Percentiles rank a stretch among this genome's conserved stretches.
phyloP scores from a whole-genome alignment of 2,113 vertebrate species.

The Hiodon alosoides region DNA sequence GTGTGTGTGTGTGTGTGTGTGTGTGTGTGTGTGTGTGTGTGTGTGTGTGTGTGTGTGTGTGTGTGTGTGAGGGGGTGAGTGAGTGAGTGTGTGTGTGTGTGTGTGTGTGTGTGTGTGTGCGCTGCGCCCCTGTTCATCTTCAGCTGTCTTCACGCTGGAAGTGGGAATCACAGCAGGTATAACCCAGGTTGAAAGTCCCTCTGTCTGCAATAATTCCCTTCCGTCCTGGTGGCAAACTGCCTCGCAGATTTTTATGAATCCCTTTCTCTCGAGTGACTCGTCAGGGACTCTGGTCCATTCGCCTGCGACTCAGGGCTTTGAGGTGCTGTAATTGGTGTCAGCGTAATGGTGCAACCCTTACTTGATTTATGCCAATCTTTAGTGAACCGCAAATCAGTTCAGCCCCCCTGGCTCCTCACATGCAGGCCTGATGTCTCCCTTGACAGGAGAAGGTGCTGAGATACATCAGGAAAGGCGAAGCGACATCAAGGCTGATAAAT shows the following conservation, averaged over 20 bases:
- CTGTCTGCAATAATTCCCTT: slow-evolving; percentile 42
- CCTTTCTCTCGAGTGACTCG: slow-evolving; percentile 19
- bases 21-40: background rate
- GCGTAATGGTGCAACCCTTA: slow-evolving; percentile 20
- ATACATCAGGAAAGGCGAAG: too few relatives aligned
- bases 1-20: background rate
- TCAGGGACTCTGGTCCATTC: slow-evolving; percentile 15
- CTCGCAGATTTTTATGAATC: slow-evolving; percentile 40
- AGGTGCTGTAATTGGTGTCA: slow-evolving; percentile 48
- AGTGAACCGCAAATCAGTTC: slow-evolving; percentile 32
- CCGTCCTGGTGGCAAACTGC: slow-evolving; percentile 32
- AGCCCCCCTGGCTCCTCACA: background rate
- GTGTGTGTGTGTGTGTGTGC: background rate
- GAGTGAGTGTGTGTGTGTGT: slow-evolving; percentile 7
- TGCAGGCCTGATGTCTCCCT: background rate
- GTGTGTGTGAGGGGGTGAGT: too few relatives aligned
- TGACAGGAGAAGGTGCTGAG: too few relatives aligned
- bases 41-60: background rate
- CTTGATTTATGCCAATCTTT: slow-evolving; percentile 31
- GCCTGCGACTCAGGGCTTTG: slow-evolving; percentile 32
- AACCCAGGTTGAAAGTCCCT: slow-evolving; percentile 37
- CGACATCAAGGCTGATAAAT: too few relatives aligned
- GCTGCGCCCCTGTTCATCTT: too few relatives aligned
- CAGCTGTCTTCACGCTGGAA: background rate
- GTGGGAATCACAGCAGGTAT: slow-evolving; percentile 8